A percentile compares a stretch with the other conserved stretches of the same genome.
These are phyloP conservation scores for Eciton burchellii DNA, from an alignment of 1,140 invertebrate genomes.

Conservation along the genomic window DNA sequence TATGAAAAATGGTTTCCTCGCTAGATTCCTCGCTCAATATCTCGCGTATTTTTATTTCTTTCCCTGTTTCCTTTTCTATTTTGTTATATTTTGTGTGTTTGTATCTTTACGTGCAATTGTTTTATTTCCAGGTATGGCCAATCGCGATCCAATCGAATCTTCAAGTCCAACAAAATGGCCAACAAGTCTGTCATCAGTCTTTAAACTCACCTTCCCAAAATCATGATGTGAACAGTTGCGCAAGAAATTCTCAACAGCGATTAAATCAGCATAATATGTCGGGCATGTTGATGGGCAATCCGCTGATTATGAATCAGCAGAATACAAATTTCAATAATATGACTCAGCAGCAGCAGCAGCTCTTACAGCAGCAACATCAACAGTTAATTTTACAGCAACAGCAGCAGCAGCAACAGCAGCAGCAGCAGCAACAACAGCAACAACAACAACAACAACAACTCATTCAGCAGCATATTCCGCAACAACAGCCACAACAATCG, in stretches of 20 bases:
- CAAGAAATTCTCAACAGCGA: constrained; percentile 79
- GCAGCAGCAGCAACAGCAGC: constrained; percentile 79
- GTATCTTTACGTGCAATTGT: constrained; percentile 14
- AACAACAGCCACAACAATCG: constrained; percentile 76
- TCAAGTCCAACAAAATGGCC: constrained; percentile 80
- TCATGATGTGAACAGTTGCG: constrained; percentile 76
- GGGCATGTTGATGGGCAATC: constrained; percentile 83
- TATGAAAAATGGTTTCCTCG: too few species aligned
- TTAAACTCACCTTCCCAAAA: constrained; percentile 78
- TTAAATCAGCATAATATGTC: constrained; percentile 81
- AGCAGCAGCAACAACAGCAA: constrained; percentile 74
- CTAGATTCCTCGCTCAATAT: too few species aligned
- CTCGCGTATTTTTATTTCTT: too few species aligned
- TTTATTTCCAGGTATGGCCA: constrained; percentile 81
- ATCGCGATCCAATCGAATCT: constrained; percentile 81
- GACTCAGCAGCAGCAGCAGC: constrained; percentile 75
- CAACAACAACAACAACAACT: constrained; percentile 78
- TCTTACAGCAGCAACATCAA: constrained; percentile 76
- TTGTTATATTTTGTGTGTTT: not conserved
- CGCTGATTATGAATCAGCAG: constrained; percentile 83
- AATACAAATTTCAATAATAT: constrained; percentile 79
- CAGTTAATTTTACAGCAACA: constrained; percentile 79
- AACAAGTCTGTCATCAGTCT: constrained; percentile 80
- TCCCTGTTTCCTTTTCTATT: not conserved
- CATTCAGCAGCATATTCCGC: constrained; percentile 78